Evolutionary conservation across 2,113 vertebrate species (phyloP), one percentile per base, ranked within the genome.

Genomic region (Pedionomus torquatus): DNA sequence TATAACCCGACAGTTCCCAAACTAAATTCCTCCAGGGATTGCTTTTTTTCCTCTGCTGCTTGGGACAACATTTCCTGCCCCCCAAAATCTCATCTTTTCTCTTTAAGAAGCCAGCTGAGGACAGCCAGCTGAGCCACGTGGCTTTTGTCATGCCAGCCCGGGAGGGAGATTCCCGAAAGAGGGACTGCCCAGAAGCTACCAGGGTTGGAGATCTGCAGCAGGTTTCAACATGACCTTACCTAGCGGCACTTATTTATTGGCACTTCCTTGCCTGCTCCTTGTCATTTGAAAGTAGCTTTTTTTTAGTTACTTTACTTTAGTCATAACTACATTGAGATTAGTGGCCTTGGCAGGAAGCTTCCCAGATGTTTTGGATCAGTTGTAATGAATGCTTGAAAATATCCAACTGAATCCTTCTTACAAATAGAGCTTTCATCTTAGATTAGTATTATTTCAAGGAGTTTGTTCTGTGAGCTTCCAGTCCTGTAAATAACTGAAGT

Each of bases 361-460:
- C 52, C 78, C 95, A 96, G 90, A 89, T 93, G 84, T 84, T 95
- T 89, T 81, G 85, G 60, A 91, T 95, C 81, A 84, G 57, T 74
- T 83, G 24, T 48, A 90, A 81, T 75, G 69, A 85, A 78, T 70
- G 54, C 68, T 76, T 85, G 84, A 78, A 89, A 91, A 89, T 71
- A 93, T 33, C 52, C 41, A 33, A 25, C 69, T 64, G 77, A 90
- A 81, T 89, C 81, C 78, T 55, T 71, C 81, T 39, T 76, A 68
- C 80, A 86, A 87, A 58, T n/a, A 91, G 26, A 66, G 68, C 71
- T 96, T 90, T 95, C 90, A 61, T 91, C 88, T 94, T 77, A 55
- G 58, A 57, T 93, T 55, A 88, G 89, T 37, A 17, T 46, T 83
- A 65, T 94, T 95, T 46, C 1, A 12, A 80, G 72, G 74, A 76